Evolutionary conservation across 2,113 vertebrate genomes (phyloP).

Genomic region (Pseudopodoces humilis): DNA sequence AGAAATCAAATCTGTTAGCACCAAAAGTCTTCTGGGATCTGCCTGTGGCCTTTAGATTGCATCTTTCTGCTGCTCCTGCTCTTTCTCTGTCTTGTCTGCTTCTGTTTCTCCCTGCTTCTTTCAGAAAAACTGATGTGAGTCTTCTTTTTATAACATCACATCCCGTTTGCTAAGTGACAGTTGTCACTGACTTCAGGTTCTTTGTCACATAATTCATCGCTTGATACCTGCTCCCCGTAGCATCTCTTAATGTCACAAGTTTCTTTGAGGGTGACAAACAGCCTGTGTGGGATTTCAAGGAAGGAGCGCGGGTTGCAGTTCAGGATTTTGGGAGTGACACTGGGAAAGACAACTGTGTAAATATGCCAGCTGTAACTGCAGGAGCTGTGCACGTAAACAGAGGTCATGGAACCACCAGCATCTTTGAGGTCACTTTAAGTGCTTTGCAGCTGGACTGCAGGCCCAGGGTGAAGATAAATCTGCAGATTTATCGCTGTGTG

Average conservation of each 20-base stretch:
- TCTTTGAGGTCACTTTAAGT: neutral
- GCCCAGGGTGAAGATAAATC: neutral
- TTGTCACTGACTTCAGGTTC: neutral
- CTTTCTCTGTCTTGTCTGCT: slow-evolving; percentile 12
- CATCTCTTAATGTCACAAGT: neutral
- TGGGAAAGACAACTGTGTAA: neutral
- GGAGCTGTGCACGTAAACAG: neutral
- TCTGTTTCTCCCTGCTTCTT: neutral
- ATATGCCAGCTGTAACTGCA: neutral
- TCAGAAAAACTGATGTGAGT: neutral
- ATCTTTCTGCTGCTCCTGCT: slow-evolving; percentile 12
- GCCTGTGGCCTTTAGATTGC: neutral
- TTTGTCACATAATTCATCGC: slow-evolving; percentile 1
- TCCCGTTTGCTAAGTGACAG: neutral
- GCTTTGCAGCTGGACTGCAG: neutral
- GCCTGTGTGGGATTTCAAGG: neutral
- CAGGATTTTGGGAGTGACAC: neutral
- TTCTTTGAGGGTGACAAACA: neutral
- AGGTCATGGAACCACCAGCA: neutral
- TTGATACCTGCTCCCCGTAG: neutral
- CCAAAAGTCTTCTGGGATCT: neutral
- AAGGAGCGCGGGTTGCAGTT: neutral
- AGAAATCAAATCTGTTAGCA: neutral
- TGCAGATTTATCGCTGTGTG: neutral
- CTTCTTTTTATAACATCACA: neutral